These are phyloP conservation scores for Tenebrio molitor DNA, from an alignment of 1,140 invertebrate species.

Conservation along the genomic window DNA sequence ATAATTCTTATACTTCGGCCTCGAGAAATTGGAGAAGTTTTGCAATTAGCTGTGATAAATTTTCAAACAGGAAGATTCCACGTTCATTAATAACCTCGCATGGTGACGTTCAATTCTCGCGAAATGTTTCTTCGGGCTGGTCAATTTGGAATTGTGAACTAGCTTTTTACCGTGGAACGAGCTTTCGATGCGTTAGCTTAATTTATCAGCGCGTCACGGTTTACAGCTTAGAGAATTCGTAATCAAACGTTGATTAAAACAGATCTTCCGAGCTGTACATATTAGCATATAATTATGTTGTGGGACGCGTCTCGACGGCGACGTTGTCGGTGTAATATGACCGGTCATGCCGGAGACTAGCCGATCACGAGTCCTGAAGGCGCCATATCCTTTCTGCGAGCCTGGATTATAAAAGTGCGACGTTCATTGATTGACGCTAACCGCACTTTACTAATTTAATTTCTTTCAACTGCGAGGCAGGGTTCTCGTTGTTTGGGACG, in stretches of 20 bases:
- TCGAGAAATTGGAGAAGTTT: slow-evolving; percentile 3
- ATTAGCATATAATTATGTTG: slow-evolving; percentile 40
- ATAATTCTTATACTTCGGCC: neutral
- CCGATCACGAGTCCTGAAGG: slow-evolving; percentile 17
- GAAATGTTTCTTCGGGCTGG: too few relatives aligned
- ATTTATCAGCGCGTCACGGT: slow-evolving; percentile 15
- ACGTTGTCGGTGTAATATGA: slow-evolving; percentile 27
- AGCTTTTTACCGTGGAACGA: too few relatives aligned
- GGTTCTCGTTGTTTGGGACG: slow-evolving; percentile 11
- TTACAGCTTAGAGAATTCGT: neutral
- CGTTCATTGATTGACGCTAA: slow-evolving; percentile 32
- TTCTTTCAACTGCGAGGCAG: slow-evolving; percentile 8
- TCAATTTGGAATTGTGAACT: too few relatives aligned
- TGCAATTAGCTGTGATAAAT: slow-evolving; percentile 22
- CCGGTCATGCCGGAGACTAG: slow-evolving; percentile 19
- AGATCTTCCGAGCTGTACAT: slow-evolving; percentile 5
- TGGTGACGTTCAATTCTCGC: neutral
- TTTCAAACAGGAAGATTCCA: neutral
- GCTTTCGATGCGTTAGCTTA: neutral
- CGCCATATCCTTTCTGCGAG: slow-evolving; percentile 23
- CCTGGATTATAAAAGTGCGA: slow-evolving; percentile 5
- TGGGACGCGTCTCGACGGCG: slow-evolving; percentile 37
- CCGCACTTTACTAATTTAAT: slow-evolving; percentile 10
- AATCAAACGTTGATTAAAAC: slow-evolving; percentile 28
- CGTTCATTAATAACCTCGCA: neutral